These are phyloP conservation scores for Metalampra italica DNA, from an alignment of 2,888 invertebrate species.

Conservation along the genomic window DNA sequence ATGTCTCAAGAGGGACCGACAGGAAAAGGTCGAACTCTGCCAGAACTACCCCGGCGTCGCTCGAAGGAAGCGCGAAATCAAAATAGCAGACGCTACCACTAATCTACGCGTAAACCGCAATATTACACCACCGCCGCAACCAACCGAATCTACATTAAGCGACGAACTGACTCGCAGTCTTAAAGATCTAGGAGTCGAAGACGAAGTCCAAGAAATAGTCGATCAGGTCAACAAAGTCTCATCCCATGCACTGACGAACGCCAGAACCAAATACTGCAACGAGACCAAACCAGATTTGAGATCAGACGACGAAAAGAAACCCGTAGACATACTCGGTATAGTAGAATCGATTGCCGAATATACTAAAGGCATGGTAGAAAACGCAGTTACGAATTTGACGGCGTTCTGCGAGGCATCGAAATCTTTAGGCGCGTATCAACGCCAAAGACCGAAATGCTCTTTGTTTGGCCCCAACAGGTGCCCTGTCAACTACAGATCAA, in stretches of 20 bases:
- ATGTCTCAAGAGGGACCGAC: conserved; percentile 49
- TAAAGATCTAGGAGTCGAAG: conserved; percentile 35
- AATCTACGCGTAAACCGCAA: conserved; percentile 55
- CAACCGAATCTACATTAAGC: neutral
- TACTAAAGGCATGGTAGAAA: conserved; percentile 30
- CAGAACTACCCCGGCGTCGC: conserved; percentile 50
- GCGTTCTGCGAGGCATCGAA: conserved; percentile 40
- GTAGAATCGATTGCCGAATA: conserved; percentile 33
- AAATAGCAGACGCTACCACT: conserved; percentile 14
- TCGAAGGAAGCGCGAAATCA: conserved; percentile 31
- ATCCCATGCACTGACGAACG: conserved; percentile 35
- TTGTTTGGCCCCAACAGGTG: conserved; percentile 14
- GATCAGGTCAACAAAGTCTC: conserved; percentile 41
- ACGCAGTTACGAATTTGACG: conserved; percentile 37
- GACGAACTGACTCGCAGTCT: conserved; percentile 13
- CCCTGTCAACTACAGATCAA: conserved; percentile 28
- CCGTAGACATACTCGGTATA: conserved; percentile 34
- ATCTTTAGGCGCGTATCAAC: conserved; percentile 31
- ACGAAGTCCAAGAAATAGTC: conserved; percentile 38
- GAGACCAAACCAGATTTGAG: conserved; percentile 13
- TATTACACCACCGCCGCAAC: conserved; percentile 43
- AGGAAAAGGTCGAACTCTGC: conserved; percentile 56
- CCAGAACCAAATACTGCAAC: conserved; percentile 46
- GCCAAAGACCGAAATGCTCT: conserved; percentile 27
- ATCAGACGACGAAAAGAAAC: conserved; percentile 3